Base-by-base conservation (phyloP, 2,797 vertebrate genomes). In the Cossypha polioptera region DNA sequence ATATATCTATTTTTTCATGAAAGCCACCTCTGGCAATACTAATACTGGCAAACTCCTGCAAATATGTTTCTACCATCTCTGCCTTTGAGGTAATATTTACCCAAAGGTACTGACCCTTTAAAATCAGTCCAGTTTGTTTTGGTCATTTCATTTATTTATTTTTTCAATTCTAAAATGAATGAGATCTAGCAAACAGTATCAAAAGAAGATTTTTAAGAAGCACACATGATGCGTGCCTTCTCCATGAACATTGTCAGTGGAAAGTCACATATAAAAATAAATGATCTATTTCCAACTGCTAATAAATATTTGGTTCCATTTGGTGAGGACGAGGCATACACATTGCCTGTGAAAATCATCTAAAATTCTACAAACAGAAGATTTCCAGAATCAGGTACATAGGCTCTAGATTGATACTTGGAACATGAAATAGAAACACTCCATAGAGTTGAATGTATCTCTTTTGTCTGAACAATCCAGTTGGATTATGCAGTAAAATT, bases 301-400 rank as follows among this genome's bases (percentile, higher is more conserved):
- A 85, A 92, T 69, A 93, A 89, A 91, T 86, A 91, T 77, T 86
- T 92, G 17, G 15, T 61, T 90, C 53, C 16, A 33, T 87, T 89
- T 86, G 50, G 40, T 77, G 57, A 77, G 42, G 40, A 82, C 28
- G 28, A 51, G 86, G 35, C 35, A 63, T 22, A 83, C 13, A 73
- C 35, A 73, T 63, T 55, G 57, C 45, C 53, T 86, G 26, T 31
- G 63, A 94, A 93, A 92, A 84, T 16, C 36, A 73, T 63, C 50
- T 66, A 21, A 59, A 53, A 8, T 61, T 75, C n/a, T 63, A 43
- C 3, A 9, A 89, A 77, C 16, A 36, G 55, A 67, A 92, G 42
- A 42, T 63, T 94, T 96, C 47, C 58, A 89, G 74, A 89, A 74
- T 89, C 74, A 67, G 22, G 10, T 63, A 54, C 42, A 43, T 45